These are phyloP conservation scores for Cranoglanis bouderius DNA, from an alignment of 2,113 vertebrate genomes.

Conservation along the genomic window DNA sequence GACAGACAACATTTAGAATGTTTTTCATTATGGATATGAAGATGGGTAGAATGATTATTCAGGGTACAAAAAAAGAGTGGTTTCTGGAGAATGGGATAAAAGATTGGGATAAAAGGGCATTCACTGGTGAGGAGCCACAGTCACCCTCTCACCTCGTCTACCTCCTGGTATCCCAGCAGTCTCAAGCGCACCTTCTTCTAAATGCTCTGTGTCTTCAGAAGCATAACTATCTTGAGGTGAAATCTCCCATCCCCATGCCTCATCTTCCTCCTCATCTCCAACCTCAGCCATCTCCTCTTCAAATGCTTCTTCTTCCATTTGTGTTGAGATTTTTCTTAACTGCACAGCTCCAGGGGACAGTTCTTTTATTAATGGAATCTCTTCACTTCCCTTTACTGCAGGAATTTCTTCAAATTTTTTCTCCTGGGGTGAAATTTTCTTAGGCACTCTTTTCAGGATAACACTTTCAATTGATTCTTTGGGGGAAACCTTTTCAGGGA, in stretches of 20 bases:
- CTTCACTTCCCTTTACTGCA: constrained; percentile 45
- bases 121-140: constrained; percentile 63
- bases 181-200: constrained; percentile 75
- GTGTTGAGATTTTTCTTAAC: constrained; percentile 72
- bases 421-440: constrained; percentile 64
- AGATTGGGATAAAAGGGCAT: constrained; percentile 30
- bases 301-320: constrained; percentile 70
- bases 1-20: constrained; percentile 48
- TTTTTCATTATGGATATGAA: constrained; percentile 48
- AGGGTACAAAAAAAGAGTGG: constrained; percentile 58
- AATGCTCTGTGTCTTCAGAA: constrained; percentile 71
- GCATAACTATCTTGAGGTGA: constrained; percentile 68
- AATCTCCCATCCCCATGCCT: constrained; percentile 75
- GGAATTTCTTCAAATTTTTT: constrained; percentile 55
- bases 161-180: constrained; percentile 76
- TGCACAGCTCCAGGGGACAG: constrained; percentile 73
- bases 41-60: constrained; percentile 65
- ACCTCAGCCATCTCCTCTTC: constrained; percentile 65
- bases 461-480: constrained; percentile 67
- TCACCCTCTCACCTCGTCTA: constrained; percentile 84
- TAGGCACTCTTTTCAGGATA: constrained; percentile 74
- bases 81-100: constrained; percentile 60
- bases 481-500: constrained; percentile 59
- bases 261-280: constrained; percentile 62
- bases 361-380: constrained; percentile 68